These are phyloP conservation scores for Drosophila neotestacea DNA, from an alignment of 2,888 invertebrate species.

Conservation along the genomic window DNA sequence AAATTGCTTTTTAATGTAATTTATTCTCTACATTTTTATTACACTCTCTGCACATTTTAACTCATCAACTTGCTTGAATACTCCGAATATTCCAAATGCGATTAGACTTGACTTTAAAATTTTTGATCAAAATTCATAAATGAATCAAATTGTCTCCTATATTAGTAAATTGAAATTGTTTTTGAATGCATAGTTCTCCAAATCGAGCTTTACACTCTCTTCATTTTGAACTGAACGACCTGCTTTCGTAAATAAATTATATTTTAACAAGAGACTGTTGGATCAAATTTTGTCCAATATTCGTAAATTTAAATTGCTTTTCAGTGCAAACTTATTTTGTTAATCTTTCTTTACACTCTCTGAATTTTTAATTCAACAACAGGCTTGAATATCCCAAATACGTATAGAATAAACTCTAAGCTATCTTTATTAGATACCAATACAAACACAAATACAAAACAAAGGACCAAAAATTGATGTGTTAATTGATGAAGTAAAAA, in stretches of 20 bases:
- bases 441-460: slow-evolving; percentile 25
- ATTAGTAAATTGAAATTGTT: too few species aligned
- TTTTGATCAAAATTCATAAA: too few species aligned
- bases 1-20: not conserved
- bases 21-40: not conserved
- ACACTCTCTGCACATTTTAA: slow-evolving; percentile 11
- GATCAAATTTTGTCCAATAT: too few species aligned
- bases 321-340: not conserved
- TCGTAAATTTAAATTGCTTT: not conserved
- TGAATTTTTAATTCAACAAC: not conserved
- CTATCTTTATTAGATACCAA: slow-evolving; percentile 52
- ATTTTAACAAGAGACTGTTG: too few species aligned
- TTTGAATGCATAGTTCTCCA: too few species aligned
- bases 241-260: too few species aligned
- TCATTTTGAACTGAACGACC: too few species aligned
- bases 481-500: slow-evolving; percentile 68
- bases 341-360: slow-evolving; percentile 13
- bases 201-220: too few species aligned
- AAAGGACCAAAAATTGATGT: slow-evolving; percentile 56
- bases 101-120: slow-evolving; percentile 6
- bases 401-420: slow-evolving; percentile 12
- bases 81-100: not conserved
- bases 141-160: too few species aligned
- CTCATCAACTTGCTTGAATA: not conserved
- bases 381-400: slow-evolving; percentile 5